Percentiles rank a stretch among this genome's conserved stretches.
phyloP scores from a whole-genome alignment of 53 echinoderm and acorn worm genomes.

The Patiria pectinifera region DNA sequence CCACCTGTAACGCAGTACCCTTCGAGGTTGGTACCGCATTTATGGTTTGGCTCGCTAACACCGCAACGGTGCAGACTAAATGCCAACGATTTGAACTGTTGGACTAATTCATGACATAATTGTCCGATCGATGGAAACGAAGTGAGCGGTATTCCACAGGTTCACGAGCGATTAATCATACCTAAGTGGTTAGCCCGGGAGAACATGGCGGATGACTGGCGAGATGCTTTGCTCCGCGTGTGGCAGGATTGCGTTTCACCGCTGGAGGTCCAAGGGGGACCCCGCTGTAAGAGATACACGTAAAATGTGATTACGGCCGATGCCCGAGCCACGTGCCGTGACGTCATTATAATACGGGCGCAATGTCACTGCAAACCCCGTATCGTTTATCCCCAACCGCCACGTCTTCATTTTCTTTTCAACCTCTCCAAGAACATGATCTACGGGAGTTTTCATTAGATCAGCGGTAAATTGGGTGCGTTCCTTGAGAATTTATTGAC shows the following conservation, averaged over 20 bases:
- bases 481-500: background rate
- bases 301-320: conserved; percentile 19
- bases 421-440: conserved; percentile 16
- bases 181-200: background rate
- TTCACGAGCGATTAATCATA: conserved; percentile 38
- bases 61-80: background rate
- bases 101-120: conserved; percentile 27
- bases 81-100: conserved; percentile 14
- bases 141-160: background rate
- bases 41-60: background rate
- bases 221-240: background rate
- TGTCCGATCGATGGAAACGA: conserved; percentile 27
- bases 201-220: background rate
- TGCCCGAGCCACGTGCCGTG: conserved; percentile 15
- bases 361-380: background rate
- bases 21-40: no score
- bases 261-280: background rate
- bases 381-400: background rate
- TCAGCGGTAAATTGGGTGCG: background rate
- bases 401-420: background rate
- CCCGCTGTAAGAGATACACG: conserved; percentile 26
- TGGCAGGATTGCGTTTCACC: background rate
- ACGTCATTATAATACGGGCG: conserved; percentile 15
- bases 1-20: no score
- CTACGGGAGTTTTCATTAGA: background rate